Percentiles rank a stretch among this genome's conserved stretches.
phyloP scores from a whole-genome alignment of 64 coral and sea anemone species.

The Stichodactyla mertensii region DNA sequence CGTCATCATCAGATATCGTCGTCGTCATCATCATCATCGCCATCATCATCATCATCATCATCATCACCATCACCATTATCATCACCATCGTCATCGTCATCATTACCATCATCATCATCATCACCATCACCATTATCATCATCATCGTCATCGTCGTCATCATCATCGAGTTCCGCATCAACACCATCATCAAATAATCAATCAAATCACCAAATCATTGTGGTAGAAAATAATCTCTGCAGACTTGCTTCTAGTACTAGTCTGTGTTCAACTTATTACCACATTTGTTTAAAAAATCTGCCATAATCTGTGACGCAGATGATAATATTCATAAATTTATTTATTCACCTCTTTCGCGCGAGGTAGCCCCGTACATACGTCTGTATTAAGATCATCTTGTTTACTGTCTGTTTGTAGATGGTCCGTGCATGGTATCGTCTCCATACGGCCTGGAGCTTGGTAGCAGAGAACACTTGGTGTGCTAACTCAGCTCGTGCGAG shows the following conservation, averaged over 20 bases:
- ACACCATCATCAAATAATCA: not conserved
- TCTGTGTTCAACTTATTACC: too few relatives aligned
- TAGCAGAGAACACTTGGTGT: constrained; percentile 39
- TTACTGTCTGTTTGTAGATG: constrained; percentile 37
- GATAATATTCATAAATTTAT: too few relatives aligned
- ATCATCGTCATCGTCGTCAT: not conserved
- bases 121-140: not conserved
- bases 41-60: not conserved
- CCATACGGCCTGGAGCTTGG: constrained; percentile 79
- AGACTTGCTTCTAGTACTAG: too few relatives aligned
- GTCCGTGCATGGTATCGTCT: constrained; percentile 55
- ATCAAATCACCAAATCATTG: not conserved
- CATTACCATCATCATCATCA: not conserved
- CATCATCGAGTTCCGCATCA: too few relatives aligned
- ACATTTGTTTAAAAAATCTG: too few relatives aligned
- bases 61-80: not conserved
- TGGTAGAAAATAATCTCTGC: too few relatives aligned
- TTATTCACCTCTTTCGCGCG: constrained; percentile 56
- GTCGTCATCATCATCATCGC: too few relatives aligned
- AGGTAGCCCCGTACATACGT: constrained; percentile 46
- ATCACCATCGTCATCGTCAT: not conserved
- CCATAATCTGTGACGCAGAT: too few relatives aligned
- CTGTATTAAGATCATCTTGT: constrained; percentile 59
- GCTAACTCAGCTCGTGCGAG: constrained; percentile 42
- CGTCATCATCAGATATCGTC: not conserved